A percentile compares a stretch with the other conserved stretches of the same genome.
Conservation (phyloP, 2,888 invertebrate genomes). For the Lucinisca nassula region DNA sequence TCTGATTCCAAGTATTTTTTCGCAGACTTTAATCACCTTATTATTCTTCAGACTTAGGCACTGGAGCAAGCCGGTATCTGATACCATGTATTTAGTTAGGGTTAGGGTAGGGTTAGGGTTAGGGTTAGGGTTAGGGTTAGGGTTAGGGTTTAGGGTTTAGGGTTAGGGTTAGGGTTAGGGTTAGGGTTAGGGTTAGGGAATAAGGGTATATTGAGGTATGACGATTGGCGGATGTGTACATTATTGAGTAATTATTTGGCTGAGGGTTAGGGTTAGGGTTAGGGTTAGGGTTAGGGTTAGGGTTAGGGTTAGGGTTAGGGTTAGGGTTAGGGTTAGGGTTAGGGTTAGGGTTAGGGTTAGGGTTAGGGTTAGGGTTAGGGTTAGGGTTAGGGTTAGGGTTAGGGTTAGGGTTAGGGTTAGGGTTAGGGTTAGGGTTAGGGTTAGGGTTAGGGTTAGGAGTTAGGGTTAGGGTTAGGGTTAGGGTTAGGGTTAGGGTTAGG, state of each 20-base stretch:
- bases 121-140: slow-evolving; percentile 18
- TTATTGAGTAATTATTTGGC: no score
- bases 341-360: slow-evolving; percentile 12
- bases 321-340: slow-evolving; percentile 13
- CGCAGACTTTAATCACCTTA: no score
- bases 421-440: slow-evolving; percentile 27
- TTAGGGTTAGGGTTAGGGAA: slow-evolving; percentile 46
- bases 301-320: slow-evolving; percentile 31
- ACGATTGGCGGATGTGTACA: no score
- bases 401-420: slow-evolving; percentile 19
- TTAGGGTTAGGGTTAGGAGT: no score
- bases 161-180: slow-evolving; percentile 42
- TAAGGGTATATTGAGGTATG: no score
- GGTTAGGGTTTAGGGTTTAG: slow-evolving; percentile 1
- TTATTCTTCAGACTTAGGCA: no score
- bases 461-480: background rate
- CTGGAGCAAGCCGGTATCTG: no score
- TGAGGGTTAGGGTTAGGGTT: no score
- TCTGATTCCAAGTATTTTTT: no score
- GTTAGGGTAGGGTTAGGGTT: no score
- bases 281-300: slow-evolving; percentile 49
- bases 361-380: slow-evolving; percentile 23
- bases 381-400: slow-evolving; percentile 26
- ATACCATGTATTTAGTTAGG: no score
- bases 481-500: no score